Evolutionary conservation across 2,113 vertebrate genomes (phyloP), one percentile per base, ranked within the genome.

Genomic region (Hyla sarda): DNA sequence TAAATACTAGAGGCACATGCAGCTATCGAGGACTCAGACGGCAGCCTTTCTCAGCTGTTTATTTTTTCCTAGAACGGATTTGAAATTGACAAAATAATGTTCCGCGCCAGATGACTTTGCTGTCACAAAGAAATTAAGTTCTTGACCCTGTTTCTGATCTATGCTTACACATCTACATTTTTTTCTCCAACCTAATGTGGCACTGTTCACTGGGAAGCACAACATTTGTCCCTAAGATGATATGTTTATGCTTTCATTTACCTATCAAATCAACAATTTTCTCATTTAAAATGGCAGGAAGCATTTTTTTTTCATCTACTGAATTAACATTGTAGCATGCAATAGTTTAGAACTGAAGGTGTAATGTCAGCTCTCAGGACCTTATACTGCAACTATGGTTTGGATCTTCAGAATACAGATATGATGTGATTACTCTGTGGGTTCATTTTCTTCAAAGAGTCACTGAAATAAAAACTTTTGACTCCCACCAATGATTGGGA

Each of bases 121-220:
- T 98, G 96, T 98, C 97, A 97, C 95, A 96, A 95, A 97, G 96
- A 98, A 99, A 99, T 99, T 97, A 99, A 97, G 97, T 99, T 98
- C 97, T 96, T 98, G 98, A 99, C 98, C 97, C 93, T 91, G 95
- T 94, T 94, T 97, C 96, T 97, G 98, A 98, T 96, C 96, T 97
- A 96, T 97, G 97, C 96, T 96, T 99, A 96, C 96, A 97, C 97
- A 96, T 96, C 96, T 96, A 95, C 95, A 96, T 96, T 97, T 95
- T 41, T 92, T 94, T 95, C 95, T 96, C 96, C 95, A 95, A 97
- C 97, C 97, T 97, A 96, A 97, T 96, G 96, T 96, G 95, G 95
- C 95, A 92, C 96, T 23, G 65, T 81, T 47, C 93, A 95, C 93
- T 93, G 93, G 89, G 92, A 94, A 92, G 94, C 95, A 96, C 94